Conservation (phyloP, 2,113 vertebrate genomes). For the Arizona elegans region DNA sequence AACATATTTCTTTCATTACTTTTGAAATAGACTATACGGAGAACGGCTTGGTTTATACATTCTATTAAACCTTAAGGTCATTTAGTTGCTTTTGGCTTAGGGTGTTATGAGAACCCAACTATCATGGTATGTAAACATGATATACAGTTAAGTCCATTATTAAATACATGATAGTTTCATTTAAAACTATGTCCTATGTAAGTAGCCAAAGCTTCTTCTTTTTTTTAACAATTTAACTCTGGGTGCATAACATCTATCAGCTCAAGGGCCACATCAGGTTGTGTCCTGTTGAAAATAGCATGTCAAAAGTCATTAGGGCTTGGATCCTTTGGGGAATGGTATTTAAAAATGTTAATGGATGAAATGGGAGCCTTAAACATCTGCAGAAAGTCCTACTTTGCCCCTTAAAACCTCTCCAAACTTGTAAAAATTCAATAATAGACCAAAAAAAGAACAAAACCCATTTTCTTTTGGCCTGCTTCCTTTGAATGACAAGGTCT, state of each 20-base stretch:
- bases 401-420: neutral
- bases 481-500: neutral
- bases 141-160: neutral
- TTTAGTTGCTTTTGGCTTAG: neutral
- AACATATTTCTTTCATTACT: neutral
- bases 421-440: neutral
- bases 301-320: neutral
- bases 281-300: neutral
- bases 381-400: neutral
- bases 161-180: neutral
- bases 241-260: neutral
- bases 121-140: neutral
- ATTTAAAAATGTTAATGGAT: neutral
- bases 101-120: neutral
- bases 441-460: no score
- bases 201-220: neutral
- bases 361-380: neutral
- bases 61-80: neutral
- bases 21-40: neutral
- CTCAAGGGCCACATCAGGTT: neutral
- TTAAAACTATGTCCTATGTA: neutral
- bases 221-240: neutral
- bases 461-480: neutral
- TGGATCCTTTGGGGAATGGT: neutral
- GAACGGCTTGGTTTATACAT: neutral